A percentile compares a stretch with the other conserved stretches of the same genome.
These are phyloP conservation scores for Psittacus erithacus DNA, from an alignment of 2,113 vertebrate species.

Conservation along the genomic window DNA sequence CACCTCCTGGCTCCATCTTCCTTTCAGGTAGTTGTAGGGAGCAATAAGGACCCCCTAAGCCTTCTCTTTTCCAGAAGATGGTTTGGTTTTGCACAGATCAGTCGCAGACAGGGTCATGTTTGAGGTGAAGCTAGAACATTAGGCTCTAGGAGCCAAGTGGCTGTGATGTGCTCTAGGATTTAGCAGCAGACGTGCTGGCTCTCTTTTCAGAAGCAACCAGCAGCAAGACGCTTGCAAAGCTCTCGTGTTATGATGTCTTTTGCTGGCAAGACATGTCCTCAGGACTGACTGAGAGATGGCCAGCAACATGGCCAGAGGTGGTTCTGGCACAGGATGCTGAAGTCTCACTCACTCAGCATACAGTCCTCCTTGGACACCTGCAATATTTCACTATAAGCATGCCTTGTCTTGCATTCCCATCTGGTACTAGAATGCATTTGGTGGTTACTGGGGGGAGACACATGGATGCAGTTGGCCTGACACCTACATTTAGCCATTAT, in stretches of 20 bases:
- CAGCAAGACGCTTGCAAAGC: background rate
- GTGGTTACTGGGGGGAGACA: background rate
- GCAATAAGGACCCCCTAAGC: background rate
- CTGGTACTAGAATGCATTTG: background rate
- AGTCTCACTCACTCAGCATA: background rate
- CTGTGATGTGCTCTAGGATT: background rate
- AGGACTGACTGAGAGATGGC: background rate
- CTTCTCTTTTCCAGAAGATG: background rate
- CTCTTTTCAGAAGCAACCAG: background rate
- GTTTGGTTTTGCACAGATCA: background rate
- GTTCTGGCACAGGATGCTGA: background rate
- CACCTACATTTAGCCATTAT: background rate
- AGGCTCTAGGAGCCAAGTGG: background rate
- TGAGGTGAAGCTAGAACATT: background rate
- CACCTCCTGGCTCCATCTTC: background rate
- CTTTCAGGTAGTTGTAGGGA: background rate
- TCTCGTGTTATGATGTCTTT: background rate
- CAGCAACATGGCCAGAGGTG: background rate
- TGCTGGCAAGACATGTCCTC: background rate
- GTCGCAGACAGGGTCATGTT: background rate
- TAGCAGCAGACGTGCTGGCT: background rate
- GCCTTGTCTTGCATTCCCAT: background rate
- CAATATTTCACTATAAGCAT: background rate
- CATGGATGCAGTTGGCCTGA: background rate
- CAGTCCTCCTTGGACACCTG: background rate